Evolutionary conservation across 2,888 invertebrate species (phyloP), one percentile per base, ranked within the genome.

Genomic region (Amiota communis): DNA sequence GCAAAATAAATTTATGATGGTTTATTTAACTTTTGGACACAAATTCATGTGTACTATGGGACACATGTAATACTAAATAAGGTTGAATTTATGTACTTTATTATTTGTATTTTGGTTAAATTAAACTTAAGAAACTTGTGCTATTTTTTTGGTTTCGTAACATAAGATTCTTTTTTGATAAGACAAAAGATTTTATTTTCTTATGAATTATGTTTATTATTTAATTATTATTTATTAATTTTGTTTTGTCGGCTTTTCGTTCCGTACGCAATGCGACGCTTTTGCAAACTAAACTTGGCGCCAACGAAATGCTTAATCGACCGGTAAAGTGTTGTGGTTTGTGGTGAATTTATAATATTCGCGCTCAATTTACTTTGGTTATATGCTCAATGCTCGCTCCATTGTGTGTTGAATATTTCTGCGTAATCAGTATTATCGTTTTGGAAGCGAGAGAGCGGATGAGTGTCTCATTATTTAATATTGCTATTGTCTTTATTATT

Each of bases 281-380:
- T 68, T 68, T 68, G 67, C 51, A 4, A 53, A 68, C 67, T 68
- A n/a, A 68, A 67, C 67, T 12, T 36, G n/a, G 15, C 48, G 65
- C 65, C 23, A 36, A 36, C 8, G 59, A n/a, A 13, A n/a, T 53
- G 23, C 67, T 53, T 63, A 51, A 51, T 51, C 67, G 11, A 13
- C 67, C 67, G 67, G 67, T 53, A 68, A 51, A 51, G 53, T 49
- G n/a, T n/a, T 17, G 51, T 23, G 23, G 23, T 13, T 51, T 67
- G 67, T 67, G 67, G 49, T 67, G 67, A 67, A 51, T 67, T 11
- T 67, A 10, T 65, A 4, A 48, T 15, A 20, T 48, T 65, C 15
- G n/a, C n/a, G 46, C 23, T 59, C 59, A 20, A 15, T 59, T 36
- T 36, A 36, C 36, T 36, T 53, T 8, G 53, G 8, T 2, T 15